Conservation (phyloP, 2,797 vertebrate genomes). For the Enteromius fasciolatus region DNA sequence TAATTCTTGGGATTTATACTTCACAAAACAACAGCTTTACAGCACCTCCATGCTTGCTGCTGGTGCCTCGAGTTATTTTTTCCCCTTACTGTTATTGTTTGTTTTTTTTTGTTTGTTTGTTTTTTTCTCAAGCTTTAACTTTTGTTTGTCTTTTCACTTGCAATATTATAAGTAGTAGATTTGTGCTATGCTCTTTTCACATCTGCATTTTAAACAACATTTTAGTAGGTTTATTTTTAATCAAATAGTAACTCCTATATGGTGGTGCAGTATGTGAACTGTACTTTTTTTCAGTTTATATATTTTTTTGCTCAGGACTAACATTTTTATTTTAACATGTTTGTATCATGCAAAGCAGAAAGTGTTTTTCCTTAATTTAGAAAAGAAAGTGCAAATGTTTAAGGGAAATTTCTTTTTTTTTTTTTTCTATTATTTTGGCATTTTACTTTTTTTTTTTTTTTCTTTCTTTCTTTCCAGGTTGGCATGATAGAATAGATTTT, state of each 20-base stretch:
- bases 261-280: neutral
- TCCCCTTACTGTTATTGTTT: conserved; percentile 20
- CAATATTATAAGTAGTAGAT: neutral
- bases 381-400: neutral
- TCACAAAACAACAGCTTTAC: conserved; percentile 18
- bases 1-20: neutral
- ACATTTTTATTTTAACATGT: neutral
- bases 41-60: conserved; percentile 44
- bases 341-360: neutral
- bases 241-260: neutral
- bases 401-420: conserved; percentile 6
- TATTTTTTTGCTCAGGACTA: neutral
- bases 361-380: neutral
- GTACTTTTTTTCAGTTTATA: conserved; percentile 3
- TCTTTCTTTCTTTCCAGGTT: conserved; percentile 51
- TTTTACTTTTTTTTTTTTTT: conserved; percentile 7
- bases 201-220: neutral
- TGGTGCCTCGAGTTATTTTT: conserved; percentile 7
- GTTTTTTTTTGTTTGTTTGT: neutral
- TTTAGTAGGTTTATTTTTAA: conserved; percentile 23
- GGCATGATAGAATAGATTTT: conserved; percentile 65
- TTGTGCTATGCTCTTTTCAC: conserved; percentile 6
- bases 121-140: conserved; percentile 24
- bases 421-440: conserved; percentile 11
- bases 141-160: conserved; percentile 37